Evolutionary conservation across 2,113 vertebrate species (phyloP).

Genomic region (Dermatemys mawii): DNA sequence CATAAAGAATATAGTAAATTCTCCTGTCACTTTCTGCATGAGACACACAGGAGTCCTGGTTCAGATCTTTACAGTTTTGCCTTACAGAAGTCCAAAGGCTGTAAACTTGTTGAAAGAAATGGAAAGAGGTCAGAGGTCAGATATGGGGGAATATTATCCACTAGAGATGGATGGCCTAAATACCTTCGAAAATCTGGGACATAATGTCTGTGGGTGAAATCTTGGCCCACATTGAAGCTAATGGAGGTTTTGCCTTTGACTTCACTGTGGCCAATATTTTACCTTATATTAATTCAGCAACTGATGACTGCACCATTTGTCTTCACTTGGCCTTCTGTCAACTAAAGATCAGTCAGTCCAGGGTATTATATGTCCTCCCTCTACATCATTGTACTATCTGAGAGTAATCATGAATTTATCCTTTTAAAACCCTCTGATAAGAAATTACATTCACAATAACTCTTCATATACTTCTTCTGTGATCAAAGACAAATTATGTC

Average conservation of each 20-base stretch:
- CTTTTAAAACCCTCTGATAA: accelerated
- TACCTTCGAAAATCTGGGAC: background rate
- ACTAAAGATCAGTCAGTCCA: background rate
- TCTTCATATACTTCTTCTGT: background rate
- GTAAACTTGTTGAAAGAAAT: background rate
- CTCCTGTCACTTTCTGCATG: background rate
- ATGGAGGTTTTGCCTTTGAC: no score
- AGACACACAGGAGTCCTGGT: background rate
- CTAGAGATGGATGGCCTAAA: background rate
- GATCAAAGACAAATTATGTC: background rate
- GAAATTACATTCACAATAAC: background rate
- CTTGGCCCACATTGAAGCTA: background rate
- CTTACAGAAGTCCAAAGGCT: background rate
- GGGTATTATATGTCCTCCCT: background rate
- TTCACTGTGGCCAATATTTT: background rate
- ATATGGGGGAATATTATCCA: background rate
- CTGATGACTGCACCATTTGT: accelerated
- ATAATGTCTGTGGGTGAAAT: background rate
- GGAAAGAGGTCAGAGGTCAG: background rate
- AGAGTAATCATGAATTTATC: accelerated
- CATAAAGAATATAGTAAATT: background rate
- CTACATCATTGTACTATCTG: background rate
- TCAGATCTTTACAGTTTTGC: no score
- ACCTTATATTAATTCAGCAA: background rate
- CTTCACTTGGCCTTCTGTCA: background rate